phyloP scores from a whole-genome alignment of 2,888 invertebrate genomes.

The Gibbula magus region DNA sequence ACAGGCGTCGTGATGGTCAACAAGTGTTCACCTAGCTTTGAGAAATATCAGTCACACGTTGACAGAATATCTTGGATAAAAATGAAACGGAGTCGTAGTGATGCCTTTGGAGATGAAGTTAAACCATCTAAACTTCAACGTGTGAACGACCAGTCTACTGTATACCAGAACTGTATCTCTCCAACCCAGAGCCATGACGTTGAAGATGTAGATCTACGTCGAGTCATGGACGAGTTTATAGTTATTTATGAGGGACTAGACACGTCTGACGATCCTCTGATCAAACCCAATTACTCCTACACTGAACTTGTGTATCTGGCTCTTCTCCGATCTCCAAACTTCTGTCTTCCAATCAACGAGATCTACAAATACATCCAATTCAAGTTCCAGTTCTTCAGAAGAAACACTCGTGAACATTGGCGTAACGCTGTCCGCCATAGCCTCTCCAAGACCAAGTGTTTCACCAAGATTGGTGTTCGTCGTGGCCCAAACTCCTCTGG shows the following conservation, averaged over 20 bases:
- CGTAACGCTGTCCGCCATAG: constrained; percentile 62
- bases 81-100: no score
- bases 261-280: constrained; percentile 40
- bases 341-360: constrained; percentile 57
- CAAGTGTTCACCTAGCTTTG: no score
- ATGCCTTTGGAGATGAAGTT: no score
- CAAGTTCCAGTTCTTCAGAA: constrained; percentile 53
- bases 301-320: constrained; percentile 60
- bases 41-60: no score
- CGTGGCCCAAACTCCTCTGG: constrained; percentile 34
- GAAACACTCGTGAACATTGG: constrained; percentile 56
- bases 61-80: no score
- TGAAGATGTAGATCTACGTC: constrained; percentile 42
- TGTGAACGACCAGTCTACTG: no score
- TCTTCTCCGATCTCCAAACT: constrained; percentile 56
- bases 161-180: no score
- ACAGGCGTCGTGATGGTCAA: no score
- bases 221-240: constrained; percentile 56
- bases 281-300: constrained; percentile 60
- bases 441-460: constrained; percentile 61
- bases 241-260: constrained; percentile 54
- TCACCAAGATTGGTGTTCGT: constrained; percentile 56
- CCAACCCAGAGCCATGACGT: no score
- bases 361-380: constrained; percentile 57
- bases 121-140: no score